Conservation (phyloP, 2,888 invertebrate species). For the Leptinotarsa peninsularis region DNA sequence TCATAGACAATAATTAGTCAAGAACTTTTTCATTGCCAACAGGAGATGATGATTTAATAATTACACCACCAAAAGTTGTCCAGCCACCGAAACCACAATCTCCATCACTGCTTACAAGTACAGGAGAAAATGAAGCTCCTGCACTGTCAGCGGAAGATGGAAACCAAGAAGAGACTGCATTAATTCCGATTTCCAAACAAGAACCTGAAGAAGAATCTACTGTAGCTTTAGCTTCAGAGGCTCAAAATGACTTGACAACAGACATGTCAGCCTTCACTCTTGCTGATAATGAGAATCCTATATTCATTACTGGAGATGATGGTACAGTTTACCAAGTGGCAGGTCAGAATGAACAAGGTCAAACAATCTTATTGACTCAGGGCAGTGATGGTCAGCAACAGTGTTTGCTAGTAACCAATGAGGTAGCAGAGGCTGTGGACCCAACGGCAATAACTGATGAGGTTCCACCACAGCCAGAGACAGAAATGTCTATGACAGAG, state of each 20-base stretch:
- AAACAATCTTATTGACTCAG: constrained; percentile 79
- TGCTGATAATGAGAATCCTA: constrained; percentile 70
- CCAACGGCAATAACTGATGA: constrained; percentile 52
- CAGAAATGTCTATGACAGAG: constrained; percentile 47
- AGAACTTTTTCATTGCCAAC: not conserved
- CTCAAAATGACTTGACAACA: constrained; percentile 32
- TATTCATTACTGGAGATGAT: constrained; percentile 86
- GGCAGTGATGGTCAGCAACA: constrained; percentile 77
- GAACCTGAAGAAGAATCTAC: constrained; percentile 14
- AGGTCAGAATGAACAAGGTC: constrained; percentile 83
- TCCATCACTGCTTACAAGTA: not conserved
- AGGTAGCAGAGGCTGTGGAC: constrained; percentile 66
- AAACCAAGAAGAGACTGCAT: constrained; percentile 14
- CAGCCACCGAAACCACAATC: constrained; percentile 21
- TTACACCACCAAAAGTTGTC: constrained; percentile 23
- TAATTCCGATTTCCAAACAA: constrained; percentile 1
- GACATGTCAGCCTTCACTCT: constrained; percentile 59
- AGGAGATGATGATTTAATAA: constrained; percentile 36
- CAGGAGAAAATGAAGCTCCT: constrained; percentile 56
- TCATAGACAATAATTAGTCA: too few species aligned
- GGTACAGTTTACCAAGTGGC: constrained; percentile 81
- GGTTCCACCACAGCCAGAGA: constrained; percentile 34
- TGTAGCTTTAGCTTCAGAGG: constrained; percentile 31
- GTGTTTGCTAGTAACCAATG: constrained; percentile 75
- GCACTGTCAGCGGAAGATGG: constrained; percentile 50